Base-by-base conservation (phyloP, 2,888 invertebrate genomes). In the Panopea generosa region DNA sequence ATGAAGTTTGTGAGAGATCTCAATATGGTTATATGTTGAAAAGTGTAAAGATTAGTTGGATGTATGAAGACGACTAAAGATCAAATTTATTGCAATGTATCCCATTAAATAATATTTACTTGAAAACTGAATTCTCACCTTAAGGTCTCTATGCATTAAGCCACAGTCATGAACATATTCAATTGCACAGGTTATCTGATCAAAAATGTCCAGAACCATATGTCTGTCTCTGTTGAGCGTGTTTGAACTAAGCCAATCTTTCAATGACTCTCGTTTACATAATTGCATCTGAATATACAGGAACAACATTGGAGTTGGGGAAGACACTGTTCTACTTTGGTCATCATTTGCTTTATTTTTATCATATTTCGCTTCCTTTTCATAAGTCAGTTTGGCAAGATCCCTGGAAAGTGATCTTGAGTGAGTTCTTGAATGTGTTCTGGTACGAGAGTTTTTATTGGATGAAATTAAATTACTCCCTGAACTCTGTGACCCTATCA, bases 271-370 rank as follows among this genome's bases (percentile, higher is more conserved):
- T 87, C 96, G 95, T 63, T 95, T 95, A 89, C 99, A 99, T 77
- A 99, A 93, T 93, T 99, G 98, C 99, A 99, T 99, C 94, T 99
- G 99, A 91, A 99, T 99, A 92, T 97, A 99, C 18, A 99, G 94
- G 92, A 96, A 97, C 90, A 96, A 95, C 50, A 88, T 89, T 14
- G 79, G 85, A 55, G 29, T 24, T 2, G 66, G 53, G 11, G 38
- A 20, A 18, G 18, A 16, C 22, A 7, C 20, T 45, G 29, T 47
- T 7, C 40, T 61, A 27, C 38, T 45, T 2, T 38, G 18, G 20
- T 52, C 45, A 11, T 47, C 52, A 2, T 2, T 56, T 45, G 45
- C 26, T 27, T 27, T 22, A 11, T 47, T 27, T 27, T 52, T 60
- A 20, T 43, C 50, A 50, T 43, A 18, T 20, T 71, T 59, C 2